Base-by-base conservation (phyloP, 2,113 vertebrate species). In the Anguilla japonica region DNA sequence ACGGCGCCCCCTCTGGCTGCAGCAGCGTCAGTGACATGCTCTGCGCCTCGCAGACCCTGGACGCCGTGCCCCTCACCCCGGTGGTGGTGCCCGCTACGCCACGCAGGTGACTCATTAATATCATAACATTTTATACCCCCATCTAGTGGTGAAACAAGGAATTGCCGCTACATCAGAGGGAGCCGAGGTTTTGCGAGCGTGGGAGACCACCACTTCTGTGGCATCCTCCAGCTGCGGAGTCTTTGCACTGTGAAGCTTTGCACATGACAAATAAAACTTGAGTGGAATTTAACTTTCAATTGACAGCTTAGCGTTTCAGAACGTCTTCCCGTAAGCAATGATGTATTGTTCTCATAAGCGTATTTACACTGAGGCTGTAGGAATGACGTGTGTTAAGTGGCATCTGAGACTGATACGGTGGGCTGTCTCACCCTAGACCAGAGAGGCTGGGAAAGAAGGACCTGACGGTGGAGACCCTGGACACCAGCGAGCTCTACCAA, bases 41-140 rank as follows among this genome's bases (percentile, higher is more conserved):
- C 87, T 95, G 94, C 15, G 87, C 95, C 39, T 96, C 97, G 20
- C 97, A 97, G 87, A 95, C 94, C 0, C 90, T 96, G 89, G 93
- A 97, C 75, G 93, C 94, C 0, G 94, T 92, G 40, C 95, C 95
- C 0, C 91, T 97, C 41, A 96, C 93, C 53, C 95, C 97, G 0
- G 96, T 93, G 9, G 88, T 92, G 80, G 91, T 88, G 1, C 91
- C 92, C 41, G 85, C 88, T 3, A 91, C 81, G 0, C 43, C 53
- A n/a, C 82, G 93, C 85, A 95, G 95, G 95, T 96, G 1, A 88
- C 93, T 56, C 71, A 13, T n/a, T 75, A 6, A 53, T 53, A 53
- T 53, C 7, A 53, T 1, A 53, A 53, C 50, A 9, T 53, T 14
- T 14, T 53, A 11, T 60, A 14, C 14, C 14, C 6, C 57, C 57